phyloP scores from a whole-genome alignment of 2,797 vertebrate species.

The Hydrocynus forskahlii region DNA sequence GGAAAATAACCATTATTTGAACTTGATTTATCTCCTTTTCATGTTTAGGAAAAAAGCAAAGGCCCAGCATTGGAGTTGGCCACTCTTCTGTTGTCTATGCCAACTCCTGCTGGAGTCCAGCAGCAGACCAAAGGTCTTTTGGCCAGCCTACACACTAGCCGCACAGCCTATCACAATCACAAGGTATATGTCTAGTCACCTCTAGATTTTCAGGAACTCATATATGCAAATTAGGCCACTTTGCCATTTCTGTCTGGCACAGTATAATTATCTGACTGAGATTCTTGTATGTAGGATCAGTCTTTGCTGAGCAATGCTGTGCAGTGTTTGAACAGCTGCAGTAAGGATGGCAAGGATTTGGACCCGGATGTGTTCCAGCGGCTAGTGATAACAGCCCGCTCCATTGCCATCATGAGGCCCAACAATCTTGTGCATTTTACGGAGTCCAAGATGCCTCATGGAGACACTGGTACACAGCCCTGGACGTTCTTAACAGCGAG shows the following conservation, averaged over 20 bases:
- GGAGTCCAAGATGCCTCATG: slow-evolving; percentile 84
- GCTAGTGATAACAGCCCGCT: slow-evolving; percentile 95
- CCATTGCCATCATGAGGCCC: slow-evolving; percentile 97
- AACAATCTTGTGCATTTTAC: slow-evolving; percentile 98
- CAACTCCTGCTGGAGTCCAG: slow-evolving; percentile 94
- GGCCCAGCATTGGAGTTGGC: slow-evolving; percentile 91
- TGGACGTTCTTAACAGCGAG: not conserved
- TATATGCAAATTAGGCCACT: not conserved
- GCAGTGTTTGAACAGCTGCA: slow-evolving; percentile 90
- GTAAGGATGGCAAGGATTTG: slow-evolving; percentile 90
- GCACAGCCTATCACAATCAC: slow-evolving; percentile 97
- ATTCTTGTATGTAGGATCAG: slow-evolving; percentile 83
- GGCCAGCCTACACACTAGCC: slow-evolving; percentile 95
- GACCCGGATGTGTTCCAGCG: slow-evolving; percentile 98
- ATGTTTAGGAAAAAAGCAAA: slow-evolving; percentile 91
- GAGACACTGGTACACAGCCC: slow-evolving; percentile 82
- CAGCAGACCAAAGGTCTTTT: slow-evolving; percentile 98
- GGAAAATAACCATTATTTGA: not conserved
- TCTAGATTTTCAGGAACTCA: not conserved
- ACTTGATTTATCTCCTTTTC: not conserved
- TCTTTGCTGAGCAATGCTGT: slow-evolving; percentile 96
- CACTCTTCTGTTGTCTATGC: slow-evolving; percentile 92
- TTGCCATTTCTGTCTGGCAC: not conserved
- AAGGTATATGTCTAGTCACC: slow-evolving; percentile 80
- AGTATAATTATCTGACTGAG: not conserved